Percentiles rank a stretch among this genome's conserved stretches.
Conservation (phyloP, 2,797 vertebrate genomes). For the Sebastes itinus region DNA sequence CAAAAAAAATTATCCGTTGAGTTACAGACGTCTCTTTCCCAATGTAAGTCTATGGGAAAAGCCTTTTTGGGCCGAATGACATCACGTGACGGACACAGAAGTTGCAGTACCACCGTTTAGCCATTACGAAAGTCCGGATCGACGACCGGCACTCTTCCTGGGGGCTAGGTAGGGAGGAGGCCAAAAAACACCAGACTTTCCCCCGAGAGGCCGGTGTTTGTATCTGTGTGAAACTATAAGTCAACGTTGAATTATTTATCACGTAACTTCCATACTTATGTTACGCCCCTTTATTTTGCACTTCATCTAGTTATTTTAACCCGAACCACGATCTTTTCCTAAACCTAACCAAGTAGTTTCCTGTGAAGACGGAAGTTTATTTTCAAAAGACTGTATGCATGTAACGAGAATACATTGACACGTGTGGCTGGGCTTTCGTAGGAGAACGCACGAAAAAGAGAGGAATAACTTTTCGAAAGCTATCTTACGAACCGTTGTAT, state of each 20-base stretch:
- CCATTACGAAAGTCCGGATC: too few relatives aligned
- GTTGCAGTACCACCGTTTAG: rapidly evolving
- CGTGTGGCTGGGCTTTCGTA: too few relatives aligned
- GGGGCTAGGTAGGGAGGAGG: neutral
- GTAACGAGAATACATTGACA: neutral
- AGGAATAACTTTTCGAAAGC: too few relatives aligned
- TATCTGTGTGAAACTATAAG: neutral
- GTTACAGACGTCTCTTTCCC: too few relatives aligned
- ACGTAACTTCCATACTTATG: neutral
- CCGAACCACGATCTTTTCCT: neutral
- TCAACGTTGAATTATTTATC: neutral
- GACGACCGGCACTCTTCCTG: too few relatives aligned
- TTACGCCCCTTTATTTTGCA: too few relatives aligned
- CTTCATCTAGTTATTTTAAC: neutral
- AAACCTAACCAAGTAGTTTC: neutral
- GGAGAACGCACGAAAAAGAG: too few relatives aligned
- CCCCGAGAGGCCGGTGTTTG: neutral
- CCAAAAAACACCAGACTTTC: neutral
- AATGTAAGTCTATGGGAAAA: too few relatives aligned
- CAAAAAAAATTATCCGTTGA: too few relatives aligned
- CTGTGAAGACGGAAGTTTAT: neutral
- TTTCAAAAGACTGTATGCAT: neutral
- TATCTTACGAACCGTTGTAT: too few relatives aligned
- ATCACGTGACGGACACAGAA: too few relatives aligned
- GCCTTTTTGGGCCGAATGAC: too few relatives aligned